Evolutionary conservation across 2,888 invertebrate species (phyloP), one percentile per base, ranked within the genome.

Genomic region (Achlya flavicornis): DNA sequence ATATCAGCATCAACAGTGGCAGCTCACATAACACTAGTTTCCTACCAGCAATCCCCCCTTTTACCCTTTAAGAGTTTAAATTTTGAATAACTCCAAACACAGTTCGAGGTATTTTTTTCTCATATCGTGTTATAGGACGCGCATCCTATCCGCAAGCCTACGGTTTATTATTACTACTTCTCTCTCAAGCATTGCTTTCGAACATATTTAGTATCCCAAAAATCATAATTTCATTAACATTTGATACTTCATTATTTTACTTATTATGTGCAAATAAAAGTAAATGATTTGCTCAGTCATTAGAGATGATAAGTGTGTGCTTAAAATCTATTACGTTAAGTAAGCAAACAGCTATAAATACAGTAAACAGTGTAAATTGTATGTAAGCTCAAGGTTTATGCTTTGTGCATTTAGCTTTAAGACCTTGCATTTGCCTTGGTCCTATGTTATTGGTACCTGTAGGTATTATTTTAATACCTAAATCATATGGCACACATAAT

Each of bases 361-460:
- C 33, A 38, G 58, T 58, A 14, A 57, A 58, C 57, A 43, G 43
- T 62, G 58, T 58, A 62, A 58, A 62, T 43, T 43, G 62, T 62
- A 38, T 57, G 63, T 69, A 64, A 63, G 58, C 61, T 64, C 69
- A 70, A 68, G 70, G 70, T 71, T 53, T 53, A 46, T 46, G 6
- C 46, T 41, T 11, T 41, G 53, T 53, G 53, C 53, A 53, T 53
- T 53, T 19, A 53, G 53, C 67, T 68, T 69, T 68, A 62, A 69
- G 78, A 76, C 82, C 83, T 84, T 81, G 81, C 64, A 61, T 62
- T 74, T 76, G 65, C 79, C 77, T 80, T 78, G 78, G 73, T 71
- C 70, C 72, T 72, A 76, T 71, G 67, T 72, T 65, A 64, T 26
- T 2, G 26, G 26, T 58, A 69, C 53, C 68, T 66, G 64, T 12